A percentile compares a stretch with the other conserved stretches of the same genome.
phyloP scores from a whole-genome alignment of 92 coral and sea anemone species.

The Pocillopora grandis region DNA sequence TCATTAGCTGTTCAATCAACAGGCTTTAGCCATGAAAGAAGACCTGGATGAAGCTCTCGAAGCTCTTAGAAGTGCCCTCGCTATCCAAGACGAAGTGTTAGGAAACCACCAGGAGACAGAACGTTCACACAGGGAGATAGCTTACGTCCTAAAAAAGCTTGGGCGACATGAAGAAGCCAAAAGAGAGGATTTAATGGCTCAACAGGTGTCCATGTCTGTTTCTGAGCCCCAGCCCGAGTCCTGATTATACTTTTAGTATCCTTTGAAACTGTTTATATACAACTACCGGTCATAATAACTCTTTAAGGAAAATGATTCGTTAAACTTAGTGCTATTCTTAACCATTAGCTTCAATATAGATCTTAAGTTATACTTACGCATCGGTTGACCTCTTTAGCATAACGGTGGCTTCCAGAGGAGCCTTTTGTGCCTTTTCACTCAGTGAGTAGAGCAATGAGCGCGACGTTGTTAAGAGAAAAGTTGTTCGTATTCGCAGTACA shows the following conservation, averaged over 20 bases:
- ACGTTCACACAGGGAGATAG: conserved; percentile 65
- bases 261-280: no score
- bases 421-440: no score
- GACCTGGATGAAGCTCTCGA: conserved; percentile 76
- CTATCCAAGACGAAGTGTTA: conserved; percentile 78
- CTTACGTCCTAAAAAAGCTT: conserved; percentile 60
- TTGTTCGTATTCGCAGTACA: no score
- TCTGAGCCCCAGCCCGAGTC: conserved; percentile 50
- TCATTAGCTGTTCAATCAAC: not conserved
- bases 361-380: no score
- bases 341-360: no score
- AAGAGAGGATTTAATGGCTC: conserved; percentile 62
- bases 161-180: conserved; percentile 82
- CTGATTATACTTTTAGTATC: not conserved
- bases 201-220: conserved; percentile 41
- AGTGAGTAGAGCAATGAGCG: no score
- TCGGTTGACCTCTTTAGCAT: no score
- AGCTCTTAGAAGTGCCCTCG: conserved; percentile 76
- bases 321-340: no score
- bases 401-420: no score
- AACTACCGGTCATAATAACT: no score
- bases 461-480: no score
- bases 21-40: conserved; percentile 52
- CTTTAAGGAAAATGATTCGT: no score
- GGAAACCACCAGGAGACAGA: conserved; percentile 81